phyloP scores from a whole-genome alignment of 2,888 invertebrate genomes.

The Agonum fuliginosum region DNA sequence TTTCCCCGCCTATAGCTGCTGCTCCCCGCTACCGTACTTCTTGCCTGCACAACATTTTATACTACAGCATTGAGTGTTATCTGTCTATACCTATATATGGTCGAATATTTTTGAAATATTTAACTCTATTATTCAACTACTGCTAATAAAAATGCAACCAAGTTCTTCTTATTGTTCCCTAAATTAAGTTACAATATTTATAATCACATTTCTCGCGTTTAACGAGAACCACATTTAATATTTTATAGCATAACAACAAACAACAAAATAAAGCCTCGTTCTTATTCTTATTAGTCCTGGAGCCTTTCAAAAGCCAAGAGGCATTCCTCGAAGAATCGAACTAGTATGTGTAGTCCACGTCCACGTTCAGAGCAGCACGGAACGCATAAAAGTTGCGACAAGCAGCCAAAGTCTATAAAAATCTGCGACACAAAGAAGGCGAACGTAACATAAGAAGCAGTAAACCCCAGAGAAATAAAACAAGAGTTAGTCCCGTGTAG shows the following conservation, averaged over 20 bases:
- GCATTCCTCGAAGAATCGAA: constrained; percentile 1
- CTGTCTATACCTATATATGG: no score
- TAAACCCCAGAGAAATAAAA: constrained; percentile 38
- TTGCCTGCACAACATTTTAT: no score
- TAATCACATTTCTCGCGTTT: background rate
- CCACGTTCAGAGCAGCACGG: background rate
- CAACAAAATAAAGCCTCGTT: background rate
- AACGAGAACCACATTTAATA: constrained; percentile 1
- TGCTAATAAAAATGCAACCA: background rate
- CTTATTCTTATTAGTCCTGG: background rate
- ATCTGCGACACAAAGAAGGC: constrained; percentile 16
- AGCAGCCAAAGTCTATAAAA: constrained; percentile 36
- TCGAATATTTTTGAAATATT: no score
- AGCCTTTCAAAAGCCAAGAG: background rate
- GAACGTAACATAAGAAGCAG: constrained; percentile 47
- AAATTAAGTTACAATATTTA: background rate
- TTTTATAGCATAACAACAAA: constrained; percentile 3
- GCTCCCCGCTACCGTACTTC: no score
- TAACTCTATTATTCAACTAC: no score
- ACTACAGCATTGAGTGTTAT: no score
- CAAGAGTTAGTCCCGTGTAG: background rate
- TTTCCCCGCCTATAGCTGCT: no score
- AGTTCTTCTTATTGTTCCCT: background rate
- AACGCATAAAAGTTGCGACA: constrained; percentile 12
- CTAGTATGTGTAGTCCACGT: background rate